Evolutionary conservation across 2,888 invertebrate species (phyloP), one percentile per base, ranked within the genome.

Genomic region (Chrysolina haemoptera): DNA sequence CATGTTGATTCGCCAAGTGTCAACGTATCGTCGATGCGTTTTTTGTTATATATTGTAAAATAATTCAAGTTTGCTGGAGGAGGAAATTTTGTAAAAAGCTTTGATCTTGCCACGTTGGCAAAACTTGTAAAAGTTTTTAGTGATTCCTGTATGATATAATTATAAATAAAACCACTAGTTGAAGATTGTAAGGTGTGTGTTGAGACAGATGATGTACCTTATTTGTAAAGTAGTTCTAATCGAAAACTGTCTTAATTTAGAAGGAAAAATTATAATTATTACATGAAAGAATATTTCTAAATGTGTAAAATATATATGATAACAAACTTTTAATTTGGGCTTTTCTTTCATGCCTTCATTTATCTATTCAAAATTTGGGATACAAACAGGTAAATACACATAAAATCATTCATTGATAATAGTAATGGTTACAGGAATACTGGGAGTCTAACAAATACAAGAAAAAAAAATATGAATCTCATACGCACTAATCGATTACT

Each of bases 281-380:
- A 84, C 83, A 84, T 84, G 84, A 86, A 85, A 86, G 84, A 85
- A 84, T 86, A 87, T 88, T 87, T 88, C 87, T 88, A 87, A 88
- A 87, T 88, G 88, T 88, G 86, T 87, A 87, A 87, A 87, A 87
- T 87, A 87, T 87, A 87, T 84, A 83, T 84, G 83, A 85, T 85
- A 84, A 82, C 83, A 81, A 82, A 81, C 79, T 83, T 82, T 83
- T 73, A 74, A 73, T 73, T 62, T 27, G 48, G 62, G 71, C 70
- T 80, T 71, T 70, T 40, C 43, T 41, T 74, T 63, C 63, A 50
- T 27, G 46, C 53, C 27, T n/a, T n/a, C 14, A 14, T 14, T 66
- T 10, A 22, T 50, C 35, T n/a, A 35, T 6, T 35, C 35, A 35
- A 3, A 4, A 35, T n/a, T n/a, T n/a, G n/a, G n/a, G n/a, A n/a